These are phyloP conservation scores for Orchesellides sinensis DNA, from an alignment of 2,888 invertebrate species.

Conservation along the genomic window DNA sequence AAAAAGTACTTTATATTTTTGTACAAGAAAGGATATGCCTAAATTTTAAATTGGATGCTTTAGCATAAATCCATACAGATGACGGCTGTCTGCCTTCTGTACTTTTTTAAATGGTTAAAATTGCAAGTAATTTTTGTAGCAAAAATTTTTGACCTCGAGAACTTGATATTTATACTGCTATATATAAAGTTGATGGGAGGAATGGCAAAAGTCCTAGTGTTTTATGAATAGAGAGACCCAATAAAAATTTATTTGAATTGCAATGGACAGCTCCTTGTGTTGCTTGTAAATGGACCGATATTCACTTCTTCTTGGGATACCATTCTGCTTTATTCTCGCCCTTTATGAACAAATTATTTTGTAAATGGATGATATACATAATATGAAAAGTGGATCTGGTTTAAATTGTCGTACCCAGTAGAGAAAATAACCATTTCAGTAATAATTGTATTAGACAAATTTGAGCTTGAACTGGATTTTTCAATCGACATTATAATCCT, in stretches of 20 bases:
- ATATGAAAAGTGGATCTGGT: conserved; percentile 10
- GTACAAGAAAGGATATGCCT: conserved; percentile 7
- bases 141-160: background rate
- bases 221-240: conserved; percentile 38
- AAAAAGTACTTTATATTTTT: too few species aligned
- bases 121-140: background rate
- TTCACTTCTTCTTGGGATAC: background rate
- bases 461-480: background rate
- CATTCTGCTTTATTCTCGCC: too few species aligned
- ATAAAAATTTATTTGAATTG: conserved; percentile 50
- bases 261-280: conserved; percentile 34
- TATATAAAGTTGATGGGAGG: background rate
- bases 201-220: conserved; percentile 28
- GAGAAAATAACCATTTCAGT: background rate
- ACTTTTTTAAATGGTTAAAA: too few species aligned
- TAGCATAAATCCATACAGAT: conserved; percentile 42
- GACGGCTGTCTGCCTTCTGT: conserved; percentile 19
- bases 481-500: background rate
- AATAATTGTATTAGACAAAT: background rate
- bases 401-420: background rate
- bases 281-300: background rate
- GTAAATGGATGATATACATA: background rate
- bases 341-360: background rate
- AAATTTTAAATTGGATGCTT: conserved; percentile 42
- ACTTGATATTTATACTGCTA: background rate